Percentiles rank a stretch among this genome's conserved stretches.
These are phyloP conservation scores for Amniataba percoides DNA, from an alignment of 2,797 vertebrate genomes.

Conservation along the genomic window DNA sequence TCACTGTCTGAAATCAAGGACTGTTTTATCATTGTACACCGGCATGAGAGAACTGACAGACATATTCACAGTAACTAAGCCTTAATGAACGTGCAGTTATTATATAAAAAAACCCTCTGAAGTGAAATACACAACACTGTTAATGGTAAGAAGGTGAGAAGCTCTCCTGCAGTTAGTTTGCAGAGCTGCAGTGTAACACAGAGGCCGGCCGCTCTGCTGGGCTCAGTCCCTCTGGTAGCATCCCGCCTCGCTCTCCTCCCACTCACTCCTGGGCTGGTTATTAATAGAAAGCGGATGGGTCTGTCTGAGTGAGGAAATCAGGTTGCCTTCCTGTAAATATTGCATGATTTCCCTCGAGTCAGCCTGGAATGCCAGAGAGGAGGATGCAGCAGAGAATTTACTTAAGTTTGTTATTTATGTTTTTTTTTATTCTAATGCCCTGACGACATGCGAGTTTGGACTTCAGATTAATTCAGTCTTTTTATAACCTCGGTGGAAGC, in stretches of 20 bases:
- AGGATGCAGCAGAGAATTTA: constrained; percentile 43
- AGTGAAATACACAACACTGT: background rate
- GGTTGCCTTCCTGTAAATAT: constrained; percentile 82
- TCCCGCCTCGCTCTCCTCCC: constrained; percentile 47
- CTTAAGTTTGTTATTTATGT: background rate
- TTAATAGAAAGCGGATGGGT: constrained; percentile 72
- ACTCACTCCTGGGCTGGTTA: constrained; percentile 64
- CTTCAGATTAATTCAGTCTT: constrained; percentile 21
- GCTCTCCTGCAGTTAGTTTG: constrained; percentile 3
- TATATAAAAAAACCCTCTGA: background rate
- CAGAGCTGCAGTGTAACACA: constrained; percentile 23
- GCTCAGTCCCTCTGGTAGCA: constrained; percentile 11
- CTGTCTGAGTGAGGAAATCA: constrained; percentile 75
- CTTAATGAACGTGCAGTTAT: background rate
- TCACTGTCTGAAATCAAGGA: background rate
- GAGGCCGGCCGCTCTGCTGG: background rate
- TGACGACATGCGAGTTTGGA: background rate
- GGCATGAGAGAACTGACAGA: background rate
- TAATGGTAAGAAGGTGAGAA: background rate
- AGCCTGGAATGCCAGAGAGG: constrained; percentile 55
- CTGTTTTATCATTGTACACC: background rate
- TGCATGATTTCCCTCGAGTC: constrained; percentile 75
- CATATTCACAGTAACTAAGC: background rate
- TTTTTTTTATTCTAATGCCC: background rate
- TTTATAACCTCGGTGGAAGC: constrained; percentile 24